These are phyloP conservation scores for Copsychus sechellarum DNA, from an alignment of 2,113 vertebrate genomes.

Conservation along the genomic window DNA sequence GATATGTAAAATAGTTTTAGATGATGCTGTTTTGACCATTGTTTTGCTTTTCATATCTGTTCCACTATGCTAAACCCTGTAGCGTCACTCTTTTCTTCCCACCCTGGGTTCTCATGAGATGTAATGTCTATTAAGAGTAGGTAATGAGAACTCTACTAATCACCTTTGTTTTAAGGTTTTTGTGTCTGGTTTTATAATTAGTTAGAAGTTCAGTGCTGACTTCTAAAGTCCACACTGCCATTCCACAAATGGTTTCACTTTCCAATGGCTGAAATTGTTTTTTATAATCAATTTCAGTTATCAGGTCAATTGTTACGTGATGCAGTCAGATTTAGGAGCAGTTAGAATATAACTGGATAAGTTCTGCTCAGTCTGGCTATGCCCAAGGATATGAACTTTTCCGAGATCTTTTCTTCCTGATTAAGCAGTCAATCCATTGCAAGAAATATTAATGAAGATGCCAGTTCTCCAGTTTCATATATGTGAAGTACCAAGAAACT, in stretches of 20 bases:
- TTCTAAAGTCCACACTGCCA: neutral
- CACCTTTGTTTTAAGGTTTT: neutral
- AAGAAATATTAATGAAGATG: neutral
- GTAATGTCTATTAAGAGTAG: neutral
- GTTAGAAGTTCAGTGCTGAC: neutral
- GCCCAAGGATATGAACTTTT: neutral
- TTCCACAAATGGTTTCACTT: neutral
- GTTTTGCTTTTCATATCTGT: neutral
- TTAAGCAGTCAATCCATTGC: neutral
- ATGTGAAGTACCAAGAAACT: neutral
- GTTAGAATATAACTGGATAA: neutral
- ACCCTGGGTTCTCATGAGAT: neutral
- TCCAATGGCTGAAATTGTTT: neutral
- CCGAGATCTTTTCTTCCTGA: neutral
- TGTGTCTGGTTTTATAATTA: neutral
- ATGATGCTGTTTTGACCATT: neutral
- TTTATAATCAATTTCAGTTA: neutral
- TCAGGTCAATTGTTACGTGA: neutral
- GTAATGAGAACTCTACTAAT: neutral
- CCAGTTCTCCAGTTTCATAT: neutral
- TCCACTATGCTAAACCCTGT: neutral
- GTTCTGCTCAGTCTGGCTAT: neutral
- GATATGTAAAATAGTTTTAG: neutral
- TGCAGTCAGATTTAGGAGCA: neutral
- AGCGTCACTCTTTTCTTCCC: neutral